Evolutionary conservation across 2,797 vertebrate species (phyloP), one percentile per base, ranked within the genome.

Genomic region (Phylloscopus collybita): DNA sequence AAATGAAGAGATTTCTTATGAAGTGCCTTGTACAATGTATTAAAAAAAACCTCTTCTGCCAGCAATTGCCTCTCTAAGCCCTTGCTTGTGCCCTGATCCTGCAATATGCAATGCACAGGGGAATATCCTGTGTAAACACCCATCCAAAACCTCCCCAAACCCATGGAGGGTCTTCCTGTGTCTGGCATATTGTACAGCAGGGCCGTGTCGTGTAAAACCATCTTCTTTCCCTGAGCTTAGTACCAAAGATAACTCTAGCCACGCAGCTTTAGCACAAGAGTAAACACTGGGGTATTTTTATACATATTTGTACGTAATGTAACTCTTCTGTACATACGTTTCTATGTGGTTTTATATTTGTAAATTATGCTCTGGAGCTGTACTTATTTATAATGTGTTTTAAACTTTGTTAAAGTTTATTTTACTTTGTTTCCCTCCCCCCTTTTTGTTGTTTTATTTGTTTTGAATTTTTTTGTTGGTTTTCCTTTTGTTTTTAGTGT

Each of bases 381-480:
- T 98, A 97, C 98, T 97, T 99, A 99, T 99, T 99, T 99, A 99
- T 99, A 98, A 98, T 71, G 76, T 92, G 87, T 95, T 96, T 97
- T 93, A 96, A 96, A 91, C 91, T 94, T 94, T 80, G 91, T 75
- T 96, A 95, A 94, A 95, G 61, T 93, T 91, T 95, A 92, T 96
- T 96, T 97, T 82, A 90, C 92, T 94, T 95, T 0, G 4, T 86
- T 92, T 47, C 22, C 26, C 14, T 30, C 34, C 29, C 36, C 27
- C 34, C 13, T 49, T 73, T 80, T 74, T 81, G 59, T 90, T 75
- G 54, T 70, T 95, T 90, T 83, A 44, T 92, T 96, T 78, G 82
- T 88, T 95, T 92, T 47, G 32, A 56, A 7, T 13, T 88, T 92
- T 92, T 86, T 86, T 47, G 81, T 95, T 75, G n/a, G 61, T 62